A percentile compares a stretch with the other conserved stretches of the same genome.
These are phyloP conservation scores for Hippasteria phrygiana DNA, from an alignment of 53 echinoderm and acorn worm species.

Conservation along the genomic window DNA sequence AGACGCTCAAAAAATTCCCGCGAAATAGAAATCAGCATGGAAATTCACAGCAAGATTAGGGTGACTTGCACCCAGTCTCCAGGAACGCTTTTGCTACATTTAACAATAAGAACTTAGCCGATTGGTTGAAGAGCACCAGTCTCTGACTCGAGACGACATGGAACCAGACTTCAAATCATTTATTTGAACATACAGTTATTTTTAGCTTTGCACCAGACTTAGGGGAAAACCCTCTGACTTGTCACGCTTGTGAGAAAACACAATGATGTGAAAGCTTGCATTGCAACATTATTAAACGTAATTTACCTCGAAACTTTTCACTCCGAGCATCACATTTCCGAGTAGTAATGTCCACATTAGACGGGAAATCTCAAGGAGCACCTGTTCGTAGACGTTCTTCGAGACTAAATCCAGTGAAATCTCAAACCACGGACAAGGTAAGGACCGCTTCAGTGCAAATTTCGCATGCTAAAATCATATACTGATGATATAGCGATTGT, in stretches of 20 bases:
- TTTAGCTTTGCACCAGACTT: slow-evolving; percentile 26
- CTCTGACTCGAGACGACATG: not conserved
- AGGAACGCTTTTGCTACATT: not conserved
- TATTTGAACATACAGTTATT: not conserved
- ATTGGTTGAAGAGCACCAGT: not conserved
- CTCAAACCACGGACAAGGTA: not conserved
- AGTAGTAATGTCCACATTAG: slow-evolving; percentile 8
- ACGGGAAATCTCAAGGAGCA: not conserved
- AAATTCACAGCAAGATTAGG: no score
- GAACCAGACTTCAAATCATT: not conserved
- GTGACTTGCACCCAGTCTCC: not conserved
- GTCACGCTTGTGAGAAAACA: not conserved
- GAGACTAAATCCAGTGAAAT: not conserved
- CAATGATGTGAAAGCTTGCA: not conserved
- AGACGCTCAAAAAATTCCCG: slow-evolving; percentile 2
- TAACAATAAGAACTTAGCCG: not conserved
- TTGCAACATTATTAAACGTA: not conserved
- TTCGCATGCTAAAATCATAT: not conserved
- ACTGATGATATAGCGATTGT: not conserved
- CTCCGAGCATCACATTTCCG: not conserved
- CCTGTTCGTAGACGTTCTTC: not conserved
- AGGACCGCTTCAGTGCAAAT: not conserved
- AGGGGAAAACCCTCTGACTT: not conserved
- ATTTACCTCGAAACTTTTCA: not conserved
- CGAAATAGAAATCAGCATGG: no score